Percentiles rank a stretch among this genome's conserved stretches.
Conservation (phyloP, 2,113 vertebrate genomes). For the Rhea americana region DNA sequence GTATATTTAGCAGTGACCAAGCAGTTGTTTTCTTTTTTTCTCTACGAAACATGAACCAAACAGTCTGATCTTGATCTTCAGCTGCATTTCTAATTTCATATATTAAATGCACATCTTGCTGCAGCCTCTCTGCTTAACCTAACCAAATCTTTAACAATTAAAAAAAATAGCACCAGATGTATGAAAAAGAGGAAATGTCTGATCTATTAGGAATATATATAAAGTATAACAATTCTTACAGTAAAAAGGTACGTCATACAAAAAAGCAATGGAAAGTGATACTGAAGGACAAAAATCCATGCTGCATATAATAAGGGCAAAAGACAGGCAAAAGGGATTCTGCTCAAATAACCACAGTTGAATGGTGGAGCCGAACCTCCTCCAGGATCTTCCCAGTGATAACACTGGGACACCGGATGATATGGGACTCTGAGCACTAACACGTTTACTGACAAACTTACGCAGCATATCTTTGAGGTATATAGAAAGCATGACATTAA, state of each 20-base stretch:
- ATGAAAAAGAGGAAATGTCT: conserved; percentile 77
- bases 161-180: conserved; percentile 79
- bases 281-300: conserved; percentile 55
- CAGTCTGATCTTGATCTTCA: conserved; percentile 25
- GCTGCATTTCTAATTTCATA: background rate
- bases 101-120: conserved; percentile 34
- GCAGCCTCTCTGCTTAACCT: conserved; percentile 59
- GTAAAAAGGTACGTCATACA: conserved; percentile 72
- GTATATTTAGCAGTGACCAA: background rate
- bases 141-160: conserved; percentile 67
- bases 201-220: conserved; percentile 75
- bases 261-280: conserved; percentile 68
- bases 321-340: conserved; percentile 57
- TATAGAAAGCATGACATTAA: conserved; percentile 65
- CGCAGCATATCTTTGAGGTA: conserved; percentile 74
- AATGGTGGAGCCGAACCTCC: background rate
- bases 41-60: background rate
- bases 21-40: background rate
- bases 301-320: conserved; percentile 45
- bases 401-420: background rate
- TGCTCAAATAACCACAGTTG: conserved; percentile 46
- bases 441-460: conserved; percentile 8
- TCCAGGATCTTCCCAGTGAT: background rate
- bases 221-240: conserved; percentile 68
- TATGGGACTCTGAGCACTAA: conserved; percentile 2